These are phyloP conservation scores for Zalophus californianus DNA, from an alignment of 2,797 vertebrate genomes.

Conservation along the genomic window DNA sequence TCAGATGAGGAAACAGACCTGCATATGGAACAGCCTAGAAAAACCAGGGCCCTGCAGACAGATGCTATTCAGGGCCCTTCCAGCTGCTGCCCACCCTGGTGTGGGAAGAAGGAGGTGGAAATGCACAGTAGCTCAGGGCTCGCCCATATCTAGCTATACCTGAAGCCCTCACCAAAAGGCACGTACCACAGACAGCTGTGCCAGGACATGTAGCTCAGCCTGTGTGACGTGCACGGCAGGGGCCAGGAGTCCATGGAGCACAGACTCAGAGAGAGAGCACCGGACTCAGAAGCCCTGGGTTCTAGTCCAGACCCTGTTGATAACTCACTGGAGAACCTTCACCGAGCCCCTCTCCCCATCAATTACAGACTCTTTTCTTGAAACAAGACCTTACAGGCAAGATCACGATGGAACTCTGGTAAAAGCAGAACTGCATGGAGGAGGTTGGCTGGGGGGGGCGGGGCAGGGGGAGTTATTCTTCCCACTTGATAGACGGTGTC, in stretches of 20 bases:
- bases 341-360: not conserved
- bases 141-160: not conserved
- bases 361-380: not conserved
- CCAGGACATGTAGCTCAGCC: not conserved
- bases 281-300: not conserved
- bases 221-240: not conserved
- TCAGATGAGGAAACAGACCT: not conserved
- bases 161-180: not conserved
- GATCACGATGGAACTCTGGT: not conserved
- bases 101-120: not conserved
- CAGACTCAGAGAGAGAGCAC: not conserved
- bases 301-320: not conserved
- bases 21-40: not conserved
- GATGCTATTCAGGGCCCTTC: not conserved
- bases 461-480: not conserved
- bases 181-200: not conserved
- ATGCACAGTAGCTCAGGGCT: not conserved
- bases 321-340: not conserved
- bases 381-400: not conserved
- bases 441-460: not conserved
- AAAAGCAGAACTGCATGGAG: conserved; percentile 2
- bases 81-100: not conserved
- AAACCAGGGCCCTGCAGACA: not conserved
- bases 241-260: not conserved
- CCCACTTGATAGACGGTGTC: not conserved